phyloP scores from a whole-genome alignment of 2,888 invertebrate genomes.

The Candidula unifasciata region DNA sequence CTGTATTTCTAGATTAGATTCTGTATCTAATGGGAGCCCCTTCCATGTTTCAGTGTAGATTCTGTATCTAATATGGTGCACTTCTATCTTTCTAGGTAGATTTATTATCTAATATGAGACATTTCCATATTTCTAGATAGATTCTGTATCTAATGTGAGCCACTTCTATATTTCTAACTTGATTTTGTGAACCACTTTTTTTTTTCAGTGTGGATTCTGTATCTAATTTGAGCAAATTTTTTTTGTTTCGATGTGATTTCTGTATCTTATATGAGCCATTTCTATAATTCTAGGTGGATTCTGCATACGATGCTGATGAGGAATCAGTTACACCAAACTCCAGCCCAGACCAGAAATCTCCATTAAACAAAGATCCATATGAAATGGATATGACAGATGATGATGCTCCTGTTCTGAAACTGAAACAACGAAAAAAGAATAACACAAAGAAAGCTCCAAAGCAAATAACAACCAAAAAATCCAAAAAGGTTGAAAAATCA shows the following conservation, averaged over 20 bases:
- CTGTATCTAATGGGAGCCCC: no score
- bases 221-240: no score
- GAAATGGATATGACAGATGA: constrained; percentile 33
- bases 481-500: constrained; percentile 4
- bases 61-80: no score
- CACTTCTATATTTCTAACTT: no score
- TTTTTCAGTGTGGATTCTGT: neutral
- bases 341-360: neutral
- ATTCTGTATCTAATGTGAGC: no score
- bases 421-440: constrained; percentile 10
- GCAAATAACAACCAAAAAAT: neutral
- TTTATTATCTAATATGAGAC: no score
- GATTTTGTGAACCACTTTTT: no score
- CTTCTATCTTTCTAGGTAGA: no score
- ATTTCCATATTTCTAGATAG: no score
- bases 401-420: neutral
- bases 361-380: constrained; percentile 7
- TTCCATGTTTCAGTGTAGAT: no score
- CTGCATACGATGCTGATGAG: constrained; percentile 46
- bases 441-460: neutral
- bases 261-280: neutral
- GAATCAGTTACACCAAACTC: constrained; percentile 31
- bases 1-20: no score
- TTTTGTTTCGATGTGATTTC: no score
- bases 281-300: constrained; percentile 36